Evolutionary conservation across 2,113 vertebrate species (phyloP).

Genomic region (Tenrec ecaudatus): DNA sequence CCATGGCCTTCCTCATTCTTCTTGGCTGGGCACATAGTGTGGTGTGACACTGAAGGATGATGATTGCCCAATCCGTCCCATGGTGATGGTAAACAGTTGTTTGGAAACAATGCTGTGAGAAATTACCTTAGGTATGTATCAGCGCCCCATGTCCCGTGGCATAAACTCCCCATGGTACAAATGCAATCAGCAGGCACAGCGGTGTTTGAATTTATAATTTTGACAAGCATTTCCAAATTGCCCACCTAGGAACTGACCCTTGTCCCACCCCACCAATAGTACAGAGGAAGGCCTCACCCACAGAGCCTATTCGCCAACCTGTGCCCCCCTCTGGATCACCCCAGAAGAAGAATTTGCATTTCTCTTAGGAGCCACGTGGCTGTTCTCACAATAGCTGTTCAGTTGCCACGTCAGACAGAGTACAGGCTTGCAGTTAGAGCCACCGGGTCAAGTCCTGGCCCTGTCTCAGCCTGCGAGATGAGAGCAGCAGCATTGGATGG

Average conservation of each 20-base stretch:
- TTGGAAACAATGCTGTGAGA: background rate
- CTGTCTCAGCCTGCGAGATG: accelerated
- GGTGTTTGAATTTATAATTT: background rate
- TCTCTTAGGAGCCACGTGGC: background rate
- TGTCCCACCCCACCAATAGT: accelerated
- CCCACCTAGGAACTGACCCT: background rate
- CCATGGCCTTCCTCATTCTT: background rate
- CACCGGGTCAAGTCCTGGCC: accelerated
- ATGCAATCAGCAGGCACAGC: background rate
- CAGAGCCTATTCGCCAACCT: background rate
- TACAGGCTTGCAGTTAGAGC: background rate
- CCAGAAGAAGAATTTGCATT: background rate
- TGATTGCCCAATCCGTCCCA: too few relatives aligned
- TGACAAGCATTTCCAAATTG: background rate
- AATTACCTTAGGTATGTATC: background rate
- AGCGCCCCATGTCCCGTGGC: background rate
- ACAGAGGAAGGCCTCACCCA: accelerated
- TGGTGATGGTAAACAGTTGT: accelerated
- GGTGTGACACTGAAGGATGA: background rate
- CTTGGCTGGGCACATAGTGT: background rate
- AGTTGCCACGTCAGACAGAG: background rate
- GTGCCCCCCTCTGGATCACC: background rate
- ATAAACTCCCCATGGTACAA: background rate
- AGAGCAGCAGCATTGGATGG: background rate
- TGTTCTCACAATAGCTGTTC: background rate